Percentiles rank a stretch among this genome's conserved stretches.
phyloP scores from a whole-genome alignment of 2,113 vertebrate species.

The Xyliphius kryptos region DNA sequence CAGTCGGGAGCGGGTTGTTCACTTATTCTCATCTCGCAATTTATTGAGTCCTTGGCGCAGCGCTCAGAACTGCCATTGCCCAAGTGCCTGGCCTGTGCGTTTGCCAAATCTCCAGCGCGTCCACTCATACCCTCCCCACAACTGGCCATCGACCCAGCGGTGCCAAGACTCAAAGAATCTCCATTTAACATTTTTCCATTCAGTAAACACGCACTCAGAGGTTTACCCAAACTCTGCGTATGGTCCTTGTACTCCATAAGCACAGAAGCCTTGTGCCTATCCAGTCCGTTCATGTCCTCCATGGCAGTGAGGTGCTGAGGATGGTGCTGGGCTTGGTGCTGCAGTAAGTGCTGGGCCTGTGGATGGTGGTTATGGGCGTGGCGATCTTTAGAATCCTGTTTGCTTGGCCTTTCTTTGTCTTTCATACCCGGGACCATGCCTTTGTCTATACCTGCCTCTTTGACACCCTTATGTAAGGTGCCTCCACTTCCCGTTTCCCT shows the following conservation, averaged over 20 bases:
- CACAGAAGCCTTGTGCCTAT: constrained; percentile 74
- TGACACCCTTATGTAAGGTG: constrained; percentile 73
- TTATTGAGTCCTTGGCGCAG: constrained; percentile 69
- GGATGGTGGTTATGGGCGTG: constrained; percentile 74
- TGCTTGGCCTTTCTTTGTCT: constrained; percentile 77
- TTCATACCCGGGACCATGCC: constrained; percentile 70
- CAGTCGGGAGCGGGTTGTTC: constrained; percentile 83
- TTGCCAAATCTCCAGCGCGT: constrained; percentile 62
- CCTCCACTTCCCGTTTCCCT: constrained; percentile 68
- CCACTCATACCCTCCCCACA: constrained; percentile 66
- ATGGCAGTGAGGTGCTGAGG: constrained; percentile 48
- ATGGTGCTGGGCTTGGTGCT: constrained; percentile 61
- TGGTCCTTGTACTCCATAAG: constrained; percentile 78
- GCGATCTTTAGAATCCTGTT: constrained; percentile 75
- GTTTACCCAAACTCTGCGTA: constrained; percentile 64
- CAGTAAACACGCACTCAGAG: constrained; percentile 82
- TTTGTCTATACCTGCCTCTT: constrained; percentile 69
- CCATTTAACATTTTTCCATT: constrained; percentile 82
- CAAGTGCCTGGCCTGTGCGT: constrained; percentile 57
- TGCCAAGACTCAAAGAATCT: constrained; percentile 59
- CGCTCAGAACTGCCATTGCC: constrained; percentile 54
- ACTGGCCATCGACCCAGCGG: constrained; percentile 72
- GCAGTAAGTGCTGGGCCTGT: constrained; percentile 64
- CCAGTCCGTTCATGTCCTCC: constrained; percentile 73
- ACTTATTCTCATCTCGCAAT: constrained; percentile 71